These are phyloP conservation scores for Netelia inedita DNA, from an alignment of 2,888 invertebrate genomes.

Conservation along the genomic window DNA sequence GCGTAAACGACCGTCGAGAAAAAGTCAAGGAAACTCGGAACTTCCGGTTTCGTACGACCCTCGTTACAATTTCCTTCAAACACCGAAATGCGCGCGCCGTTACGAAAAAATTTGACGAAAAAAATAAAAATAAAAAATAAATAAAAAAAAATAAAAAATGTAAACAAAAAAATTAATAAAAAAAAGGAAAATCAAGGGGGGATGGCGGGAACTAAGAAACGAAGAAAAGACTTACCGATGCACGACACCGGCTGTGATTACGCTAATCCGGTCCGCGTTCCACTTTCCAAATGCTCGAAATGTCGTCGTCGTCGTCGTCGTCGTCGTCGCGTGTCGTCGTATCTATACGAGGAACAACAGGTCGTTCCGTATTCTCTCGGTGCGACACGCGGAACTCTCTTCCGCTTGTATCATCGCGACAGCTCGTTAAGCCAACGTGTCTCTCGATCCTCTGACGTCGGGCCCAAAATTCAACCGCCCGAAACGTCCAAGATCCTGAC, in stretches of 20 bases:
- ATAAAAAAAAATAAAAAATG: conserved; percentile 1
- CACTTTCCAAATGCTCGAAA: conserved; percentile 66
- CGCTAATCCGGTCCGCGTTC: conserved; percentile 67
- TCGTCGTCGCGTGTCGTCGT: conserved; percentile 9
- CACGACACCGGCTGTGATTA: conserved; percentile 69
- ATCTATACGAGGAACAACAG: conserved; percentile 49
- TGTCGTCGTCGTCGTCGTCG: too few relatives aligned
- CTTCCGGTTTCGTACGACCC: background rate
- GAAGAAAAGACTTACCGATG: conserved; percentile 63
- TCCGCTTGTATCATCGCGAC: conserved; percentile 68
- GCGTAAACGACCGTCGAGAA: background rate
- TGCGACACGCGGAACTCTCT: conserved; percentile 58
- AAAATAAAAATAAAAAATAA: background rate
- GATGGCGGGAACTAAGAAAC: background rate
- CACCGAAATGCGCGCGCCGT: background rate
- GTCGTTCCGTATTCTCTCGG: conserved; percentile 67
- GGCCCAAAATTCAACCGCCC: background rate
- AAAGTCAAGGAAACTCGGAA: conserved; percentile 36
- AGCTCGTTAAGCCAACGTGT: conserved; percentile 9
- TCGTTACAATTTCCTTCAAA: conserved; percentile 10
- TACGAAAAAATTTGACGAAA: background rate
- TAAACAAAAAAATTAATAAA: background rate
- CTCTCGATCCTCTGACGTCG: conserved; percentile 40
- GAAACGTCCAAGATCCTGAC: conserved; percentile 43
- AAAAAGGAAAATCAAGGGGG: background rate